Evolutionary conservation across 2,113 vertebrate species (phyloP).

Genomic region (Notechis scutatus): DNA sequence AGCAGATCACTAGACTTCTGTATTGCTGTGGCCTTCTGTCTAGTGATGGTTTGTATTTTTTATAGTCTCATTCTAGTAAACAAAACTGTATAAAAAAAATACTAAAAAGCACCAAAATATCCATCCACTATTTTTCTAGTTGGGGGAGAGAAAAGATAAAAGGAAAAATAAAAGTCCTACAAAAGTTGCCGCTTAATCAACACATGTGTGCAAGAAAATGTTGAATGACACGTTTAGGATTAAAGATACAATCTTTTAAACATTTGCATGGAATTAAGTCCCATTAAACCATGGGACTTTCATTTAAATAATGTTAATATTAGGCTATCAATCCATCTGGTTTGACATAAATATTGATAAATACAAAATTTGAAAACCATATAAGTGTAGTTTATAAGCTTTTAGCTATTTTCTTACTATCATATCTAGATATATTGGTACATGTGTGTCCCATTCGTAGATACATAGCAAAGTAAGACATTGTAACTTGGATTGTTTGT

Average conservation of each 20-base stretch:
- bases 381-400: background rate
- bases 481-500: background rate
- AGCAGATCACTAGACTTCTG: background rate
- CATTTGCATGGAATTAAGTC: background rate
- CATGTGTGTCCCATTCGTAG: no score
- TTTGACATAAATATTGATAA: background rate
- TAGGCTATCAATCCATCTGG: background rate
- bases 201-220: no score
- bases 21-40: background rate
- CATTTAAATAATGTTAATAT: background rate
- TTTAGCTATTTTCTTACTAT: background rate
- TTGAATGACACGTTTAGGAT: background rate
- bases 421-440: background rate
- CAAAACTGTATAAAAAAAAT: background rate
- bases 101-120: background rate
- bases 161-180: background rate
- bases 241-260: background rate
- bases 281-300: background rate
- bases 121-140: background rate
- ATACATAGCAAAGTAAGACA: background rate
- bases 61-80: background rate
- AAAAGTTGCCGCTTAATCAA: background rate
- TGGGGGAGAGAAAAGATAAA: background rate
- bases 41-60: background rate
- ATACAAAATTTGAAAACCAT: background rate